phyloP scores from a whole-genome alignment of 2,797 vertebrate genomes.

The Pseudomugil gertrudae region DNA sequence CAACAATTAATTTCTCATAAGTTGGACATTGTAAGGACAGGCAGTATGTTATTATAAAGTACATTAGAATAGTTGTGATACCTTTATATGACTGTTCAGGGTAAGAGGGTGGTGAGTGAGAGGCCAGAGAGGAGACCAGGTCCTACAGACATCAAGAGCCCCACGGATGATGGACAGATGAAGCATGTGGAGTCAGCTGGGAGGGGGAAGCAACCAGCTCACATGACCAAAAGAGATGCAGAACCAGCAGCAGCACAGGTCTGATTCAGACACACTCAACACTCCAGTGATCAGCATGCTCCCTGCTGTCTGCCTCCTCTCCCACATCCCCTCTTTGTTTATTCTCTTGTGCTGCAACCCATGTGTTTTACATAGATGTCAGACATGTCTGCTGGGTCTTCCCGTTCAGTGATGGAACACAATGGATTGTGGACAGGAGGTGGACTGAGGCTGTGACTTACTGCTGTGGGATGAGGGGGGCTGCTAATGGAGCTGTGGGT shows the following conservation, averaged over 20 bases:
- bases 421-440: constrained; percentile 66
- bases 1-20: neutral
- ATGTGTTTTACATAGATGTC: constrained; percentile 80
- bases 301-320: constrained; percentile 30
- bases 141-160: constrained; percentile 62
- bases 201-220: constrained; percentile 71
- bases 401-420: constrained; percentile 67
- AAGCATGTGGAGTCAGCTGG: constrained; percentile 66
- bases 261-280: constrained; percentile 38
- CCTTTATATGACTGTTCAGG: constrained; percentile 74
- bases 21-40: neutral
- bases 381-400: constrained; percentile 74
- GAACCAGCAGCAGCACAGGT: constrained; percentile 76
- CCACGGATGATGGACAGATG: constrained; percentile 72
- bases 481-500: constrained; percentile 39
- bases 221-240: constrained; percentile 76
- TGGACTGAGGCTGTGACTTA: constrained; percentile 56
- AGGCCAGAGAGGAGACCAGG: constrained; percentile 69
- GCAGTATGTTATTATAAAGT: neutral
- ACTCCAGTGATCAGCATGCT: constrained; percentile 19
- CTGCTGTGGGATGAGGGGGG: constrained; percentile 44
- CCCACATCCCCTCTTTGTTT: constrained; percentile 43
- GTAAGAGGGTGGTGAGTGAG: constrained; percentile 90
- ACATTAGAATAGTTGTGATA: constrained; percentile 7
- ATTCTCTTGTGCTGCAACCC: constrained; percentile 31